Evolutionary conservation across 2,888 invertebrate species (phyloP).

Genomic region (Catotricha subobsoleta): DNA sequence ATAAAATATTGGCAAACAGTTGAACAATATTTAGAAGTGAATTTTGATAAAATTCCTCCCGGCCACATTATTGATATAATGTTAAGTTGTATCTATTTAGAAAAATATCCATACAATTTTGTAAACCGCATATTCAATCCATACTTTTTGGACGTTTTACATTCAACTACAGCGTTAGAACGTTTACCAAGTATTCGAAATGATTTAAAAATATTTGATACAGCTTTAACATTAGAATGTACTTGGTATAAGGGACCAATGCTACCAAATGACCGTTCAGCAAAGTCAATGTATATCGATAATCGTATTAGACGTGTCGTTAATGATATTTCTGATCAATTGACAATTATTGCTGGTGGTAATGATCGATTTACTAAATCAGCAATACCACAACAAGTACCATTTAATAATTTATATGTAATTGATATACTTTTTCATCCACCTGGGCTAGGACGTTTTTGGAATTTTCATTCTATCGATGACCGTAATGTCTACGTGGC

Average conservation of each 20-base stretch:
- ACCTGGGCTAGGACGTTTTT: slow-evolving; percentile 24
- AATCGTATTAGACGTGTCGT: slow-evolving; percentile 34
- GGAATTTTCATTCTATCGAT: slow-evolving; percentile 31
- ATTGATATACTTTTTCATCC: slow-evolving; percentile 42
- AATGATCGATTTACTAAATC: slow-evolving; percentile 31
- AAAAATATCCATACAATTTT: slow-evolving; percentile 41
- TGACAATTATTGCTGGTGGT: slow-evolving; percentile 32
- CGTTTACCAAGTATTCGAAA: slow-evolving; percentile 30
- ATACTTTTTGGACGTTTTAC: slow-evolving; percentile 40
- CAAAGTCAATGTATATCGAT: slow-evolving; percentile 35
- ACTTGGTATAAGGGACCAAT: slow-evolving; percentile 37
- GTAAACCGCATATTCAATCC: slow-evolving; percentile 39
- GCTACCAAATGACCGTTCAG: slow-evolving; percentile 35
- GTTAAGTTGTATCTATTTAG: slow-evolving; percentile 43
- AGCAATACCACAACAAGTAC: slow-evolving; percentile 36
- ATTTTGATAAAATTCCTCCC: slow-evolving; percentile 37
- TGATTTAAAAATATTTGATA: slow-evolving; percentile 43
- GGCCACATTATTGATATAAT: slow-evolving; percentile 41
- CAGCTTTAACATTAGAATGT: slow-evolving; percentile 44
- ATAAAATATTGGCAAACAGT: slow-evolving; percentile 37
- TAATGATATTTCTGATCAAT: slow-evolving; percentile 29
- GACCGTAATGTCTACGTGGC: slow-evolving; percentile 34
- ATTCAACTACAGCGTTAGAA: slow-evolving; percentile 24
- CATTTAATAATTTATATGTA: slow-evolving; percentile 38
- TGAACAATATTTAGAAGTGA: slow-evolving; percentile 35